Evolutionary conservation across 2,888 invertebrate genomes (phyloP).

Genomic region (Ametastegia equiseti): DNA sequence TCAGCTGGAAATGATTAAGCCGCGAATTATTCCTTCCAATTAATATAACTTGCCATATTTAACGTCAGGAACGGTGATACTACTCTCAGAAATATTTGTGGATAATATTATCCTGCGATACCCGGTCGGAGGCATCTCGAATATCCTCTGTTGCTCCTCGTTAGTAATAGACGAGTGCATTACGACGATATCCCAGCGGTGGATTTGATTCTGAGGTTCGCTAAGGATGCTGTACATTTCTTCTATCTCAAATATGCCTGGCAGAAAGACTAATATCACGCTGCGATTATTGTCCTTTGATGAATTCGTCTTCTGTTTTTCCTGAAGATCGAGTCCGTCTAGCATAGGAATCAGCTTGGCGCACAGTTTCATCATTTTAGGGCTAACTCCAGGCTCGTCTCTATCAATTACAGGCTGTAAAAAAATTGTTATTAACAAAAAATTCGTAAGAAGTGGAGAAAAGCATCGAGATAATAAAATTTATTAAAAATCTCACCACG

Average conservation of each 20-base stretch:
- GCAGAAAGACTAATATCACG: constrained; percentile 92
- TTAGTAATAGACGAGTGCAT: constrained; percentile 88
- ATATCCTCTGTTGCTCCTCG: constrained; percentile 85
- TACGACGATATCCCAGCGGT: constrained; percentile 79
- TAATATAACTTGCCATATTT: constrained; percentile 81
- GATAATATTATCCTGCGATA: constrained; percentile 90
- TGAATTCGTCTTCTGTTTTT: constrained; percentile 71
- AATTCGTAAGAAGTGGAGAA: too few relatives aligned
- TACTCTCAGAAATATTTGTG: constrained; percentile 96
- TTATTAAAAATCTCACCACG: constrained; percentile 61
- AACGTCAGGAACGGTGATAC: constrained; percentile 93
- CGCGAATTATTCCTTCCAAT: background rate
- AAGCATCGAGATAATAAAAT: constrained; percentile 22
- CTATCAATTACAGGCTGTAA: constrained; percentile 80
- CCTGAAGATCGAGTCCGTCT: constrained; percentile 73
- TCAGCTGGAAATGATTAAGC: constrained; percentile 14
- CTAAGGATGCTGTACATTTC: constrained; percentile 78
- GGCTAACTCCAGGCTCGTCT: constrained; percentile 81
- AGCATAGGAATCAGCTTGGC: constrained; percentile 79
- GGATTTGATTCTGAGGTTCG: constrained; percentile 53
- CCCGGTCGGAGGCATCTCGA: constrained; percentile 80
- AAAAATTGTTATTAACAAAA: constrained; percentile 50
- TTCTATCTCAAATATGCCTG: constrained; percentile 92
- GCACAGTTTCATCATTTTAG: constrained; percentile 80
- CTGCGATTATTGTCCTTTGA: constrained; percentile 76